Evolutionary conservation across 2,888 invertebrate species (phyloP), one percentile per base, ranked within the genome.

Genomic region (Drosophila seclusa): DNA sequence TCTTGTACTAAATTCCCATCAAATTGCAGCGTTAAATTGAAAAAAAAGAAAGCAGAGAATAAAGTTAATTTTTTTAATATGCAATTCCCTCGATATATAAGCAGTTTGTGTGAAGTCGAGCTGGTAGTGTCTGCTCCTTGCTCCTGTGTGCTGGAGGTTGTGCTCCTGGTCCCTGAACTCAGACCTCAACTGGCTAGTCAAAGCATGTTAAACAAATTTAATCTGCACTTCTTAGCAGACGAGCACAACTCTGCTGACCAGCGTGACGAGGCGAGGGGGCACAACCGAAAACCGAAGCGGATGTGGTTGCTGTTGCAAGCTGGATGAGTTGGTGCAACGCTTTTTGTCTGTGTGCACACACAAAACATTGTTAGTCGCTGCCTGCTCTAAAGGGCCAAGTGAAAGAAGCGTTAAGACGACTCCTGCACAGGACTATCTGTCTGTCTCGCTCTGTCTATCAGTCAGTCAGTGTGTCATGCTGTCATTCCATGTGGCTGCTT

Each of bases 181-280:
- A 7, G 68, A 71, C 85, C 82, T 78, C 86, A 88, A 64, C 78
- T 57, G 66, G 68, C 60, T 67, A 73, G 79, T 74, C 73, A 78
- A 90, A 90, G 87, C 87, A 88, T 90, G 90, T 90, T 87, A 83
- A 87, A 82, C 87, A 87, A 87, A 87, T 87, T 87, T 90, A 87
- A 87, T 87, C 90, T 87, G 87, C 90, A 86, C 87, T 87, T 90
- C 90, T 90, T 81, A 71, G 70, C 78, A 74, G 80, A 71, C 80
- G 10, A 54, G 24, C 53, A 69, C 32, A 66, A 21, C 57, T 42
- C 77, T 29, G 65, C 73, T 77, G 77, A 79, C 75, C 77, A 78
- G 68, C 40, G 8, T 21, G 18, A 8, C 5, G 13, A 34, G 6
- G 21, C 29, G 21, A n/a, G 21, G 40, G 53, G 53, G 31, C 24